Evolutionary conservation across 2,888 invertebrate species (phyloP), one percentile per base, ranked within the genome.

Genomic region (Drosophila mercatorum): DNA sequence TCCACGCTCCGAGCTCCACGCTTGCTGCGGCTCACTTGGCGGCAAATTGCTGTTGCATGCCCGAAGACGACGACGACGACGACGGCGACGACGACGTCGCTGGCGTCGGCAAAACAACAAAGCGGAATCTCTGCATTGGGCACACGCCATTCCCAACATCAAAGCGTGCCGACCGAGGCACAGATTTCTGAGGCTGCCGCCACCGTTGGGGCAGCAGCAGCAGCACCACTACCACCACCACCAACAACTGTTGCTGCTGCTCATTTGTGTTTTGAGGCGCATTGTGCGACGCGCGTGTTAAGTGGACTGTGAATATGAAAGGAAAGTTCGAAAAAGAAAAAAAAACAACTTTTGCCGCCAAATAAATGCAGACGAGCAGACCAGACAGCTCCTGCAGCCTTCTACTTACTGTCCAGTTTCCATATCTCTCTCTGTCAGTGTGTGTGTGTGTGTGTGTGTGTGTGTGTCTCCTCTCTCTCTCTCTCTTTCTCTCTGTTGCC

Each of bases 91-190:
- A 61, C 78, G 69, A 65, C 72, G 75, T 66, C 72, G 75, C 80
- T 72, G 75, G 76, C 84, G 85, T 75, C 91, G 83, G 80, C 76
- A 64, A 87, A 91, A 84, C 89, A 92, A 92, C 92, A 92, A 92
- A 92, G 91, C 83, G 85, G 83, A 91, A 92, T 92, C 92, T 91
- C 92, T 84, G 92, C 91, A 92, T 92, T 92, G 91, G 92, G 92
- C 92, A 92, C 92, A 92, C 92, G 92, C 92, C 92, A 92, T 92
- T 90, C 89, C 81, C 84, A 90, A 92, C 91, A 92, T 92, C 91
- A 92, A 92, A 92, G 83, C 65, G 49, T 10, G 79, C 92, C 92
- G 92, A 88, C 86, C 49, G 87, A 76, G 80, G 89, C 89, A 83
- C 89, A 92, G 91, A 92, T 92, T 92, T 91, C 92, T 92, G 92